Evolutionary conservation across 2,888 invertebrate species (phyloP), one percentile per base, ranked within the genome.

Genomic region (Empis livida): DNA sequence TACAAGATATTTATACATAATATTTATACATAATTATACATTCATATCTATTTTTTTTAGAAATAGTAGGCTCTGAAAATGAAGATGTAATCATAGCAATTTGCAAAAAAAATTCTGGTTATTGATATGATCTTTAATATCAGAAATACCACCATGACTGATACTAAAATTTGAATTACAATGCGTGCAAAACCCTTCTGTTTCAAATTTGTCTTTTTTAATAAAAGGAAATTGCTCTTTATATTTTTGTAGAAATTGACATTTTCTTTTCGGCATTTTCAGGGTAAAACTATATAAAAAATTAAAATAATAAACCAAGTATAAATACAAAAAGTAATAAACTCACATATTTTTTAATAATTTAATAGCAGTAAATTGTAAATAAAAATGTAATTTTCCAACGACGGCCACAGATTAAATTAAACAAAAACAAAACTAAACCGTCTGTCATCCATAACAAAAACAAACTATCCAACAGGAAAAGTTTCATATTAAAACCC

Each of bases 151-250:
- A 32, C 43, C 32, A 43, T 32, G 43, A 32, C 32, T 16, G 16
- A 43, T 43, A 43, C 43, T 43, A 43, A 43, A 43, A 43, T 9
- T 43, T 13, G 32, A 43, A 35, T 43, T 43, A 9, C 43, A 43
- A 43, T 43, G 17, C n/a, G 35, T 43, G 20, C 35, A 35, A 35
- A 35, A 43, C 32, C 17, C 43, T 27, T 27, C 23, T 2, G 23
- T 27, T 2, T 27, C 23, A 27, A 4, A 8, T 27, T 27, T 27
- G 5, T 2, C 23, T 27, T 27, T 27, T 27, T 27, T 5, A 6
- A 27, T 27, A 27, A 27, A 27, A 8, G 23, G 23, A 27, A 27
- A 27, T 27, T 27, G 2, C 9, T 4, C 8, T 8, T 2, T 8
- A 27, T 27, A 43, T 32, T 43, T 43, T 43, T 43, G 10, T 35